Evolutionary conservation across 1,140 invertebrate genomes (phyloP).

Genomic region (Drosophila nigrodunni): DNA sequence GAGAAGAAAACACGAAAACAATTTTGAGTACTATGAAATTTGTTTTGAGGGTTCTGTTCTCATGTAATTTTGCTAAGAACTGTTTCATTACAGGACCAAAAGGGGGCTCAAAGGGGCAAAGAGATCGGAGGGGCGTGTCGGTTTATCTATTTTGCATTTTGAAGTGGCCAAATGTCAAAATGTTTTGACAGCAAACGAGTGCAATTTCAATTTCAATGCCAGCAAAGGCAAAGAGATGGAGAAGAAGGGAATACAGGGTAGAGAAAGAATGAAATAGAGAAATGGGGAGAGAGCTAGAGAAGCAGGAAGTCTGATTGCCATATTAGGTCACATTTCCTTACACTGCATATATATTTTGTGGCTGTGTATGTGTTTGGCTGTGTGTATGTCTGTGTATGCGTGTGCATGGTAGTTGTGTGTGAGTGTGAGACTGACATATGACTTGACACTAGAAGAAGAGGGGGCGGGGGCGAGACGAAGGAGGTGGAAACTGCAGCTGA

Average conservation of each 20-base stretch:
- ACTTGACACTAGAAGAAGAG: slow-evolving; percentile 43
- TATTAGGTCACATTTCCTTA: slow-evolving; percentile 53
- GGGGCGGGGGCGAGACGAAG: slow-evolving; percentile 3
- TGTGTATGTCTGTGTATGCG: slow-evolving; percentile 34
- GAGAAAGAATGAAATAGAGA: background rate
- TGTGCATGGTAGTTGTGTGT: slow-evolving; percentile 23
- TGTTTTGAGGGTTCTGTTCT: slow-evolving; percentile 30
- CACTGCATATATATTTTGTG: slow-evolving; percentile 3
- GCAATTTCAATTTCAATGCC: slow-evolving; percentile 70
- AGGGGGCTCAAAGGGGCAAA: slow-evolving; percentile 9
- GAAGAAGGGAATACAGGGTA: background rate
- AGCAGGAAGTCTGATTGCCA: slow-evolving; percentile 57
- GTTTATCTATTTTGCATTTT: slow-evolving; percentile 48
- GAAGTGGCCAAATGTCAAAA: slow-evolving; percentile 51
- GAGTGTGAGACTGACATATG: slow-evolving; percentile 47
- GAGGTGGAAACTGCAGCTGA: slow-evolving; percentile 25
- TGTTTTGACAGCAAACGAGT: slow-evolving; percentile 64
- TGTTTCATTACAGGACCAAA: slow-evolving; percentile 27
- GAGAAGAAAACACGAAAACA: slow-evolving; percentile 54
- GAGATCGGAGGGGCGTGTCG: slow-evolving; percentile 12
- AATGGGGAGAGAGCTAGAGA: background rate
- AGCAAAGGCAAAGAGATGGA: background rate
- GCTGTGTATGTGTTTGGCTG: slow-evolving; percentile 6
- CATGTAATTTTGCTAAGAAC: slow-evolving; percentile 68
- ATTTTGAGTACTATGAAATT: slow-evolving; percentile 41